Base-by-base conservation (phyloP, 2,888 invertebrate genomes). In the Thyatira batis region DNA sequence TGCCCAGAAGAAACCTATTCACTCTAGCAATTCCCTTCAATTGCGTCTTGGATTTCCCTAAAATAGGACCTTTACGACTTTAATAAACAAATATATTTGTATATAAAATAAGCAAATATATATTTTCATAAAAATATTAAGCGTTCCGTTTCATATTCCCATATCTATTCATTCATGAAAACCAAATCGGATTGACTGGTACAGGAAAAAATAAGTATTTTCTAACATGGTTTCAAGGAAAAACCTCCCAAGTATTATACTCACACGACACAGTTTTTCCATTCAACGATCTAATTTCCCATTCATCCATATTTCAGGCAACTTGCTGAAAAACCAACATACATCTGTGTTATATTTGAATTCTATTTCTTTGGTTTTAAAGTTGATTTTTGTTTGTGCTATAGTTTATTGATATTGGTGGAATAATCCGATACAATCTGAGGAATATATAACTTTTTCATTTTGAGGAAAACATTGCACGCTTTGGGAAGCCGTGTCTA, bases 231-330 rank as follows among this genome's bases (percentile, higher is more conserved):
- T 63, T 39, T 39, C 8, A 39, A 73, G 69, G 73, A 77, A 84
- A 84, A 84, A 80, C 69, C 76, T 71, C 69, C 76, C 72, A 73
- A 79, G 74, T 74, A 78, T 83, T 82, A 82, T 80, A 84, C n/a
- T n/a, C n/a, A n/a, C n/a, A n/a, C n/a, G n/a, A 84, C 82, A 82
- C 80, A 76, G 76, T 76, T 79, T 78, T 77, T 73, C 76, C 68
- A 72, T 76, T 72, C 70, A 71, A 61, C 73, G 76, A 84, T 84
- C 82, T 86, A 84, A 87, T 87, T 87, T 85, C 82, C 82, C 77
- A 85, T 85, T 84, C 82, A 85, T 81, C 78, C 73, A 78, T 78
- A 76, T 82, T 83, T 81, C 73, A 77, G 75, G 67, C 66, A 67
- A 71, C 67, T 63, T 58, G 57, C 53, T 62, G 50, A 51, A 62